Evolutionary conservation across 2,888 invertebrate species (phyloP), one percentile per base, ranked within the genome.

Genomic region (Melinaea menophilus): DNA sequence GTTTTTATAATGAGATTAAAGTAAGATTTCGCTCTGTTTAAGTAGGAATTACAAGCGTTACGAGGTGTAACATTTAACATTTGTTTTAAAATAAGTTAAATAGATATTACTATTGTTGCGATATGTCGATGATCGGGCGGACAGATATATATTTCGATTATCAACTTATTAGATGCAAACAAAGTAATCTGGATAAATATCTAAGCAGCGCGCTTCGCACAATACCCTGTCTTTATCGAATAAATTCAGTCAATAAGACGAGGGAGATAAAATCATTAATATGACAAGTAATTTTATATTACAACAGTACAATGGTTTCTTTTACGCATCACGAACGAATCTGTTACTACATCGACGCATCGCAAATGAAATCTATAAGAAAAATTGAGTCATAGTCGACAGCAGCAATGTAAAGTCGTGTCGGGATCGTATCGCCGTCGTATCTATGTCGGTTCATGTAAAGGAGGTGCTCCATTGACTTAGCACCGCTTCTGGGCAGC

Each of bases 111-210:
- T 22, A 61, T 61, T 41, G 37, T 11, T 48, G 61, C 48, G 13
- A 35, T 45, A 55, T 55, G 58, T 51, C 59, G 3, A 12, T 56
- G 65, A 67, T 65, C 48, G 51, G 58, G 56, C 56, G 37, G 48
- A 47, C 51, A 48, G 70, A 69, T 71, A 70, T 37, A 33, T 67
- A 70, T 70, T 65, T 64, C 69, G 64, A 34, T 64, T 66, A 73
- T 73, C 73, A 71, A 71, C 64, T 73, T 72, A 72, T 73, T 74
- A 71, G 69, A 74, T 71, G 73, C 73, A 72, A 73, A 74, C 73
- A 74, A 74, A 72, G 68, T 62, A 71, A 72, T 73, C 73, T 72
- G 72, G 72, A 73, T 73, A 72, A 65, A 65, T 64, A 67, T 64
- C 69, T 59, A 51, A 61, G 64, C 64, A 51, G 31, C 65, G 67